Evolutionary conservation across 53 echinoderm and acorn worm genomes (phyloP), one percentile per base, ranked within the genome.

Genomic region (Antedon mediterranea): DNA sequence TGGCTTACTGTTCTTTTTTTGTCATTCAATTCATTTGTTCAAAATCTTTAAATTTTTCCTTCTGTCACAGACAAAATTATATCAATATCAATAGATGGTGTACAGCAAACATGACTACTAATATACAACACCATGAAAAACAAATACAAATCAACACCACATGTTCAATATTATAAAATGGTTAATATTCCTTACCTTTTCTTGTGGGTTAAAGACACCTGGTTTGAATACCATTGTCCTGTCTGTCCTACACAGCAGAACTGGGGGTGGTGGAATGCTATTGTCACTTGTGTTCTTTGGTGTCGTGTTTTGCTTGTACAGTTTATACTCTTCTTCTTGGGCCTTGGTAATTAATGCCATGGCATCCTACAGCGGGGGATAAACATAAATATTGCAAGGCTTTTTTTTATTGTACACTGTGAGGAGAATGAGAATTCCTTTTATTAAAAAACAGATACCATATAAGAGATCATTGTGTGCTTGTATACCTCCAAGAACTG

Each of bases 141-240:
- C n/a, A n/a, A n/a, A n/a, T n/a, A n/a, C n/a, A n/a, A n/a, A n/a
- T n/a, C n/a, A n/a, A n/a, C n/a, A n/a, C n/a, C n/a, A n/a, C n/a
- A n/a, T n/a, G n/a, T n/a, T n/a, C n/a, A n/a, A n/a, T n/a, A n/a
- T n/a, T n/a, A n/a, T n/a, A n/a, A n/a, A n/a, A n/a, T n/a, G n/a
- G n/a, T n/a, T n/a, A n/a, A 6, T 37, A 11, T 11, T 31, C 72
- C 70, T 85, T 43, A 94, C 94, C 87, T 94, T 89, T 81, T 91
- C 89, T 73, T 85, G 33, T 78, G 94, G 94, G 32, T 86, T 89
- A 74, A 81, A 94, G 3, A 85, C 85, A 30, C 87, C 94, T 6
- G 97, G 97, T 81, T 88, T 95, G 83, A 95, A 92, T 15, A 95
- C 92, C 97, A 95, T 92, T 76, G 81, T 85, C 29, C 73, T 95